Evolutionary conservation across 2,888 invertebrate genomes (phyloP), one percentile per base, ranked within the genome.

Genomic region (Yponomeuta cagnagella): DNA sequence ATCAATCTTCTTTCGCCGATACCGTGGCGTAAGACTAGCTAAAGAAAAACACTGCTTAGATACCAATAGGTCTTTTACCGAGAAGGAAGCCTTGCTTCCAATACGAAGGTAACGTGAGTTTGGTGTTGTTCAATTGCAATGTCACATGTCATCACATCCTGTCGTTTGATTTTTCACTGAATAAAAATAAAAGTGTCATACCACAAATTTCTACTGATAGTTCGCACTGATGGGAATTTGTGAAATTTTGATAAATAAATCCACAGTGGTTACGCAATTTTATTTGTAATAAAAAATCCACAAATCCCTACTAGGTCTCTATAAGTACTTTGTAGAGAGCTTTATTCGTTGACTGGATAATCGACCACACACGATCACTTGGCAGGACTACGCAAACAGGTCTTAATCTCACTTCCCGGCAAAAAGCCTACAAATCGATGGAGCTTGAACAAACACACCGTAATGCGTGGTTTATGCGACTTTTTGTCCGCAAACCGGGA

Each of bases 1-100:
- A 70, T 63, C 70, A 70, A 70, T 70, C 70, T 23, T n/a, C 9
- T 68, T n/a, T 12, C 15, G 48, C 9, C 37, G 43, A 43, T 43
- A 8, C 33, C 4, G 30, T 70, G 58, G 63, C 63, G 37, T n/a
- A 70, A 70, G 68, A 37, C 63, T 33, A 33, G n/a, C 37, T 31
- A 30, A 31, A 65, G 31, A 43, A 48, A 68, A 68, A n/a, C 68
- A 48, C 68, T 48, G 12, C 43, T 68, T 68, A 48, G 12, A 43
- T 58, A 15, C 15, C 52, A 3, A 58, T 58, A 15, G 15, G 52
- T 58, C 3, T 15, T 15, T 58, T 58, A 4, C 52, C 3, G 15
- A 2, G 52, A 15, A 1, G 12, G 15, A 12, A 15, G 15, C 52
- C 15, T 58, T 15, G 15, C 15, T 2, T 58, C 43, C 43, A 43